Evolutionary conservation across 2,888 invertebrate genomes (phyloP).

Genomic region (Hyles lineata): DNA sequence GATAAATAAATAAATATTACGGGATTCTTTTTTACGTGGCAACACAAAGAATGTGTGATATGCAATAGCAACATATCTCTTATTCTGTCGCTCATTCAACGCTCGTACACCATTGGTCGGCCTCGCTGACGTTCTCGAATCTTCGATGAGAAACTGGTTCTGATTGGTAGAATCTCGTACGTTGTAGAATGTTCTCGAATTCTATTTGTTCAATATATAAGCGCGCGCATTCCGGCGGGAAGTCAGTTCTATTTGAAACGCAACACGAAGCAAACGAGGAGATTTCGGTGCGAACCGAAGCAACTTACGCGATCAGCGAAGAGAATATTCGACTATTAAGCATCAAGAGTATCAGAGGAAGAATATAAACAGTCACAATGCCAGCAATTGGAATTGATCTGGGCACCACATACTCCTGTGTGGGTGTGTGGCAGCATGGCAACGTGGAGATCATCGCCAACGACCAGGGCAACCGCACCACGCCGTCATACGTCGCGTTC

Average conservation of each 20-base stretch:
- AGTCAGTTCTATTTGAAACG: slow-evolving; percentile 69
- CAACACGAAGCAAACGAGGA: slow-evolving; percentile 57
- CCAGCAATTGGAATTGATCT: slow-evolving; percentile 84
- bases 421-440: slow-evolving; percentile 85
- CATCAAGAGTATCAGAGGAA: slow-evolving; percentile 28
- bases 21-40: slow-evolving; percentile 20
- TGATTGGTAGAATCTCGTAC: slow-evolving; percentile 59
- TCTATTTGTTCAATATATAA: slow-evolving; percentile 64
- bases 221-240: slow-evolving; percentile 56
- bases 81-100: slow-evolving; percentile 39
- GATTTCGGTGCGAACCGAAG: slow-evolving; percentile 61
- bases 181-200: slow-evolving; percentile 59
- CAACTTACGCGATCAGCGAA: slow-evolving; percentile 43
- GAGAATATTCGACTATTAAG: slow-evolving; percentile 32
- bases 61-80: background rate
- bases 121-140: slow-evolving; percentile 51
- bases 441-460: slow-evolving; percentile 90
- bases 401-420: slow-evolving; percentile 85
- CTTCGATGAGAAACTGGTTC: slow-evolving; percentile 44
- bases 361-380: slow-evolving; percentile 56
- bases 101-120: slow-evolving; percentile 53
- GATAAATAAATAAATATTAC: too few species aligned
- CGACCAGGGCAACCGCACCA: slow-evolving; percentile 89
- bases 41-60: slow-evolving; percentile 24
- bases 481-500: slow-evolving; percentile 90